phyloP scores from a whole-genome alignment of 2,797 vertebrate genomes.

The Acipenser transmontanus region DNA sequence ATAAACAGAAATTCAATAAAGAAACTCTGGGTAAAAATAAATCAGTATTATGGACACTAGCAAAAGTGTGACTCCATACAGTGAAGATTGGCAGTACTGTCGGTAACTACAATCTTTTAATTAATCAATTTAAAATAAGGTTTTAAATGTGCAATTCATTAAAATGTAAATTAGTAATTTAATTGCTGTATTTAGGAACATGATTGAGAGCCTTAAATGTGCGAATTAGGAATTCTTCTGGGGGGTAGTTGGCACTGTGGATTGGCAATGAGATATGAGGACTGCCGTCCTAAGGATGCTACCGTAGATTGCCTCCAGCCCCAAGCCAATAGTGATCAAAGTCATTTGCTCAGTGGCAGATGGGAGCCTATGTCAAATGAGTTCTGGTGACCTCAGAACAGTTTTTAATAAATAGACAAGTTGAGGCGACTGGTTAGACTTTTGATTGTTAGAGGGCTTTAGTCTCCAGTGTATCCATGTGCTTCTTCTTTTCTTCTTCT shows the following conservation, averaged over 20 bases:
- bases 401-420: not conserved
- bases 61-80: not conserved
- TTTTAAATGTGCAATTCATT: constrained; percentile 21
- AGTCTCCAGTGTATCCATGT: too few relatives aligned
- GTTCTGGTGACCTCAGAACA: not conserved
- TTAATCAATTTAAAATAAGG: constrained; percentile 12
- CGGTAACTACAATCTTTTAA: constrained; percentile 1
- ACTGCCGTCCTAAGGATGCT: too few relatives aligned
- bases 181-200: constrained; percentile 8
- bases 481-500: too few relatives aligned
- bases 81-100: not conserved
- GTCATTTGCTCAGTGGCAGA: not conserved
- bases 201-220: not conserved
- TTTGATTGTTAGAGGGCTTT: too few relatives aligned
- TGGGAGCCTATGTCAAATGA: not conserved
- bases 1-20: not conserved
- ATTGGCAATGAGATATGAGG: not conserved
- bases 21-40: not conserved
- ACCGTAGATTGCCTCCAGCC: not conserved
- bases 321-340: not conserved
- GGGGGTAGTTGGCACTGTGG: not conserved
- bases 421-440: too few relatives aligned
- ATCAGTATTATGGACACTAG: not conserved
- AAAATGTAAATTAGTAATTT: constrained; percentile 21
- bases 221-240: constrained; percentile 8